phyloP scores from a whole-genome alignment of 2,797 vertebrate species.

The Champsocephalus esox region DNA sequence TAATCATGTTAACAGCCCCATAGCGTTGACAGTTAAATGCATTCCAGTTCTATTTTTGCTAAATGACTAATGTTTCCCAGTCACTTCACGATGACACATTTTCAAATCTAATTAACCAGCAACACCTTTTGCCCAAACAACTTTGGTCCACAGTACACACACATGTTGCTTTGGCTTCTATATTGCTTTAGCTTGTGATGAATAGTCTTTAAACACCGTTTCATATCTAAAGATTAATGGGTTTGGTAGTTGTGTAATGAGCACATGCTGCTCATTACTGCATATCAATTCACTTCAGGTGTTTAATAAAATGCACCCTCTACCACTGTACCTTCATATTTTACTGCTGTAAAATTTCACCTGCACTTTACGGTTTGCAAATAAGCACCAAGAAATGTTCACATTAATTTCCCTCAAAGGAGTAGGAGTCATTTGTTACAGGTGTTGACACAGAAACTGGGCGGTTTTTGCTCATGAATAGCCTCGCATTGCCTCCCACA shows the following conservation, averaged over 20 bases:
- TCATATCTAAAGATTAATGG: constrained; percentile 52
- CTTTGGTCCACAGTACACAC: constrained; percentile 15
- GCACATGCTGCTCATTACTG: constrained; percentile 27
- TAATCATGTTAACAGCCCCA: constrained; percentile 4
- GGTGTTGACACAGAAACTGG: constrained; percentile 56
- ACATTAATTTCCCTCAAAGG: constrained; percentile 50
- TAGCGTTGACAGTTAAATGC: neutral
- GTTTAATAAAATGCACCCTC: neutral
- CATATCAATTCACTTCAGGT: constrained; percentile 26
- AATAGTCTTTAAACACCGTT: constrained; percentile 50
- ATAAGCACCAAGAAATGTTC: constrained; percentile 36
- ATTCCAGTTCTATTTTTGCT: constrained; percentile 1
- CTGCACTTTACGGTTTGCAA: constrained; percentile 10
- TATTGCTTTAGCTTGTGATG: constrained; percentile 46
- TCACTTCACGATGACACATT: constrained; percentile 8
- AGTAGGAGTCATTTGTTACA: constrained; percentile 60
- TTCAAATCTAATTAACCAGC: constrained; percentile 18
- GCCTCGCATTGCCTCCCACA: constrained; percentile 46
- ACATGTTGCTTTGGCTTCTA: constrained; percentile 17
- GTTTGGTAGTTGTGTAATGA: constrained; percentile 27
- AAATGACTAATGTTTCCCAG: constrained; percentile 19
- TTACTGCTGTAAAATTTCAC: constrained; percentile 8
- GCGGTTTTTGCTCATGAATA: constrained; percentile 52
- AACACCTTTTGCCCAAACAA: constrained; percentile 7
- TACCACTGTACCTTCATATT: neutral